Base-by-base conservation (phyloP, 2,797 vertebrate genomes). In the Acipenser ruthenus region DNA sequence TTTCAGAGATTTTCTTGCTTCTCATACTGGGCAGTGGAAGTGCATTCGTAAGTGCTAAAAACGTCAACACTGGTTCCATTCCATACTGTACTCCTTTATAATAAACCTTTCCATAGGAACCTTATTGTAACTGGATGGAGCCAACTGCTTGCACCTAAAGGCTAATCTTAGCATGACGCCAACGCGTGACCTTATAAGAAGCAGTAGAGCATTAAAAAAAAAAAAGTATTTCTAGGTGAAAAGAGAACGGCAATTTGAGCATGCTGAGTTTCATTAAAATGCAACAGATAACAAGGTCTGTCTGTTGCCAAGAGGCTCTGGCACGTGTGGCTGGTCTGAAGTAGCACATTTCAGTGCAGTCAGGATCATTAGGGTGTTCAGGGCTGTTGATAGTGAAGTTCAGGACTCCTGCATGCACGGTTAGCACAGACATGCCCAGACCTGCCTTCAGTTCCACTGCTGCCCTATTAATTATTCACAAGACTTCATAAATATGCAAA, bases 391-490 rank as follows among this genome's bases (percentile, higher is more conserved):
- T 55, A 10, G 3, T 52, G 37, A 51, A 10, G 55, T 66, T 64
- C 23, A 9, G 60, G 56, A 13, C 49, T 49, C 8, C 10, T 11
- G 13, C 13, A 49, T n/a, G 49, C 55, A 64, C 65, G 37, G 53
- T 60, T 64, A 59, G 61, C 62, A 18, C 11, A 52, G 60, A 37
- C 71, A 69, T 63, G 37, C 15, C 59, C 64, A 65, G 52, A 53
- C 74, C 65, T 65, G 68, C 76, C 65, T 67, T 70, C 64, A 69
- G 52, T 66, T 64, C 65, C 73, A 69, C 70, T 75, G 70, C 65
- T 68, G 65, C 68, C 73, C 78, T 76, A 83, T 85, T 78, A 84
- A 77, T 80, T 78, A 80, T 82, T 82, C 78, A 72, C 71, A 62
- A 37, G 12, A 63, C 69, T 75, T 76, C 76, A 80, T 79, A 78